Base-by-base conservation (phyloP, 2,888 invertebrate genomes). In the Megastigmus dorsalis region DNA sequence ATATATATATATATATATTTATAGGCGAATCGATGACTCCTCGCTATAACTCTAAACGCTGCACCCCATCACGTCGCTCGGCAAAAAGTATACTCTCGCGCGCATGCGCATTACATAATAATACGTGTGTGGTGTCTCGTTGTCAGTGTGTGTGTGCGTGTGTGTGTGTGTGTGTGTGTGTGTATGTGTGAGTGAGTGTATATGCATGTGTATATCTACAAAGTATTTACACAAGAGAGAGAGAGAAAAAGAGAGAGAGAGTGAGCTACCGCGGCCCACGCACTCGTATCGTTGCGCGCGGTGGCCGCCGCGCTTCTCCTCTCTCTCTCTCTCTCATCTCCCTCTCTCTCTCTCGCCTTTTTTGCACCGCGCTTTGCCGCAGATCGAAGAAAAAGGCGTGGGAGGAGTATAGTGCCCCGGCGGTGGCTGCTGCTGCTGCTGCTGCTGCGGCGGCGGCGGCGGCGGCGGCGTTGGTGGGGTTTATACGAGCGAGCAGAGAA, bases 291-390 rank as follows among this genome's bases (percentile, higher is more conserved):
- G 62, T 43, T 45, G n/a, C 3, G 41, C 23, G n/a, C 50, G 43
- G 18, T 15, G 15, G 45, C 55, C 23, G 41, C 18, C 3, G 41
- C 33, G 30, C 20, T 13, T 41, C 69, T 48, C 33, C 10, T 52
- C 23, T 9, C 26, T 10, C 38, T 73, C 43, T 78, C 50, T 26
- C 30, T 13, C 55, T 6, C 71, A 6, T 45, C 45, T 9, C 26
- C 13, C 43, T 74, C 41, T 78, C 48, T 18, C 41, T 15, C 60
- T 13, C 28, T 52, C 28, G 13, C 38, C 15, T 28, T 72, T 43
- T 77, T 50, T 41, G 28, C 9, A 45, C 13, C 70, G 74, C 77
- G 77, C 78, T 78, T 76, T 77, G 65, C 65, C 78, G 65, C 65
- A 45, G 15, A 45, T 45, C 15, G 45, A 18, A n/a, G n/a, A n/a